phyloP scores from a whole-genome alignment of 2,797 vertebrate genomes.

The Ispidina lecontei region DNA sequence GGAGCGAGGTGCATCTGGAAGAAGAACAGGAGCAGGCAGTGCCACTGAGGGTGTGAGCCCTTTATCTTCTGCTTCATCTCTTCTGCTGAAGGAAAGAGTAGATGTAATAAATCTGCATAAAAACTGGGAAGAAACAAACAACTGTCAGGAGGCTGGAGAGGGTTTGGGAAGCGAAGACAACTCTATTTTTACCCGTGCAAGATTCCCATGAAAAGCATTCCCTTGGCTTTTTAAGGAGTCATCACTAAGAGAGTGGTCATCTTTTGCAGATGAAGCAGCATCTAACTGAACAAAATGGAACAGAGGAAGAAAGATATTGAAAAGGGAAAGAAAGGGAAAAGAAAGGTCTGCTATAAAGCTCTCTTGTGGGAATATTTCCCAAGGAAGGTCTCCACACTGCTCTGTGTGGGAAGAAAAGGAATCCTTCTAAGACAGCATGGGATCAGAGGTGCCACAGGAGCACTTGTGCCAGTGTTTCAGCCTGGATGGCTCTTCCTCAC shows the following conservation, averaged over 20 bases:
- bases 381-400: neutral
- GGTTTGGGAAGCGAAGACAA: neutral
- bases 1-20: neutral
- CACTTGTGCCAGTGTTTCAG: neutral
- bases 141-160: neutral
- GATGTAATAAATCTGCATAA: conserved; percentile 20
- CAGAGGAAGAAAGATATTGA: neutral
- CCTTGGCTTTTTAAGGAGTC: neutral
- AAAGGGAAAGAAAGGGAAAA: neutral
- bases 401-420: neutral
- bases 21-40: neutral
- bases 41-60: neutral
- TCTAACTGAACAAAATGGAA: neutral
- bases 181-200: neutral
- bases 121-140: neutral
- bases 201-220: neutral
- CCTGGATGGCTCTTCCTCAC: neutral
- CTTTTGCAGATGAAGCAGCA: neutral
- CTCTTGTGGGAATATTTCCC: neutral
- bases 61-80: conserved; percentile 52
- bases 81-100: conserved; percentile 39
- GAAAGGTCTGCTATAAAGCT: rapidly evolving
- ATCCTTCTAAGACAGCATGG: neutral
- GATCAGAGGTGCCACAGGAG: neutral
- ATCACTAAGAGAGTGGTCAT: neutral